phyloP scores from a whole-genome alignment of 2,888 invertebrate genomes.

The Thecophora atra region DNA sequence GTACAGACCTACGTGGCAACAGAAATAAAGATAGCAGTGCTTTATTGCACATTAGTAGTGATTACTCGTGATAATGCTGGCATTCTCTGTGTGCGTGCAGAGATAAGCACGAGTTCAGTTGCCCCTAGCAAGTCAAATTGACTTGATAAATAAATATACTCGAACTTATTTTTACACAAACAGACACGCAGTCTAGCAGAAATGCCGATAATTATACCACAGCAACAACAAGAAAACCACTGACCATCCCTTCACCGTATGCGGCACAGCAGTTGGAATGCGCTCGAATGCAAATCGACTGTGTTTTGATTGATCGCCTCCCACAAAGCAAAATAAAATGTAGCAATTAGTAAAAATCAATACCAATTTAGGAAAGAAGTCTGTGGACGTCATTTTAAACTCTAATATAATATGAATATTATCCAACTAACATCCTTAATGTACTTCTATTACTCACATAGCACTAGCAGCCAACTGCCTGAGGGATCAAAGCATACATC shows the following conservation, averaged over 20 bases:
- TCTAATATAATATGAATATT: background rate
- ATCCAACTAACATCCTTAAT: background rate
- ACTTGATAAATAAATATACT: constrained; percentile 7
- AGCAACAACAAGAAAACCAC: background rate
- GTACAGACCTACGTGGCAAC: background rate
- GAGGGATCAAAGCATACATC: constrained; percentile 86
- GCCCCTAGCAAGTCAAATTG: constrained; percentile 11
- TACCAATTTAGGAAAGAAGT: constrained; percentile 10
- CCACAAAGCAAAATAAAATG: background rate
- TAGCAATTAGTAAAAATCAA: constrained; percentile 27
- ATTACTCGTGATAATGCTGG: background rate
- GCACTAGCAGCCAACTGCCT: constrained; percentile 69
- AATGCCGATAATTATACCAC: constrained; percentile 7
- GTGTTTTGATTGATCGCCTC: background rate
- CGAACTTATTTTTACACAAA: constrained; percentile 8
- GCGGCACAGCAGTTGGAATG: constrained; percentile 3
- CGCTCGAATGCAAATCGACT: background rate
- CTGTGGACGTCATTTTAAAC: background rate
- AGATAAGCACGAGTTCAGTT: constrained; percentile 28
- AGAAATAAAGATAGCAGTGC: background rate
- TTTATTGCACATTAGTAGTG: background rate
- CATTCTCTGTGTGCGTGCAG: background rate
- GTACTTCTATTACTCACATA: constrained; percentile 59
- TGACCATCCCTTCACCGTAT: background rate
- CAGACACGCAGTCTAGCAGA: constrained; percentile 25